Evolutionary conservation across 2,797 vertebrate genomes (phyloP).

Genomic region (Rallus crepitans): DNA sequence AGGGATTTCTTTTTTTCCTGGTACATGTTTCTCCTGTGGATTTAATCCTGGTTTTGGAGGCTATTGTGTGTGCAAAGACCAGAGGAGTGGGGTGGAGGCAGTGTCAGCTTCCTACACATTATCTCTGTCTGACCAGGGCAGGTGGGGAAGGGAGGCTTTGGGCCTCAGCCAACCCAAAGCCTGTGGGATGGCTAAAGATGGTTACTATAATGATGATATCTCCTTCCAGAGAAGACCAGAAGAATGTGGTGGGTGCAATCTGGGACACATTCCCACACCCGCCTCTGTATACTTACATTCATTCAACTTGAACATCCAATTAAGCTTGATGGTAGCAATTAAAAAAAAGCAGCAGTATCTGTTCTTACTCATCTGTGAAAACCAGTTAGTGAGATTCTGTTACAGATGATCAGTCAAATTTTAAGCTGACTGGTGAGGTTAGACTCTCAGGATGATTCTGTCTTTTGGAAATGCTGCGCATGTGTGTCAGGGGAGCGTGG

Average conservation of each 20-base stretch:
- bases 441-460: background rate
- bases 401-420: slow-evolving; percentile 46
- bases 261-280: slow-evolving; percentile 53
- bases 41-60: background rate
- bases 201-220: slow-evolving; percentile 30
- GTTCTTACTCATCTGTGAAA: slow-evolving; percentile 48
- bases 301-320: slow-evolving; percentile 47
- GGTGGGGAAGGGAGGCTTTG: background rate
- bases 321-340: slow-evolving; percentile 51
- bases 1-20: background rate
- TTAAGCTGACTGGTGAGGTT: slow-evolving; percentile 20
- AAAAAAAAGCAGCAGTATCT: slow-evolving; percentile 30
- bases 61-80: background rate
- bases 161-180: background rate
- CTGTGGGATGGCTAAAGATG: background rate
- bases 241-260: slow-evolving; percentile 43
- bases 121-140: background rate
- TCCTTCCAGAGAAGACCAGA: slow-evolving; percentile 32
- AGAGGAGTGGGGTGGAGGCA: background rate
- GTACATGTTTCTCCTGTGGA: background rate
- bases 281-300: background rate
- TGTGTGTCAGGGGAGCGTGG: background rate
- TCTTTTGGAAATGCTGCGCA: background rate
- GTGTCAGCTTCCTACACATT: background rate
- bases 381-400: slow-evolving; percentile 13